Percentiles rank a stretch among this genome's conserved stretches.
Evolutionary conservation across 53 echinoderm and acorn worm species (phyloP).

Genomic region (Zoroaster sp.): DNA sequence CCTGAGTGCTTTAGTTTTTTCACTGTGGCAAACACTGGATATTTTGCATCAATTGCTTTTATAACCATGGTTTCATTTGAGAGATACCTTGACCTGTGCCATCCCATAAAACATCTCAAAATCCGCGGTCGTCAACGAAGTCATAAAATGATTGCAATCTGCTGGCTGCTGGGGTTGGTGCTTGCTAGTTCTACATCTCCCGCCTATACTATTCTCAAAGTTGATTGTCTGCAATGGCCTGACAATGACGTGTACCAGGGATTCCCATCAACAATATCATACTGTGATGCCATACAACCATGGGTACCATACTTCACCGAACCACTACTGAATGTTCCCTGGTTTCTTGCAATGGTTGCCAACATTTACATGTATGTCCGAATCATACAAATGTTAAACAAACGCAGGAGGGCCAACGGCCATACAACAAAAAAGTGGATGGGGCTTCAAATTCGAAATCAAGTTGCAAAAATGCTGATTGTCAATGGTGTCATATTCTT

Average conservation of each 20-base stretch:
- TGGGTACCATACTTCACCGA: not conserved
- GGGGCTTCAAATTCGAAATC: conserved; percentile 1
- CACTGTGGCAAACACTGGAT: not conserved
- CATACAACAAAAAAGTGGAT: conserved; percentile 8
- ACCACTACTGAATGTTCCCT: conserved; percentile 69
- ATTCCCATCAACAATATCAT: conserved; percentile 23
- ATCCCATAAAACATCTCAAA: conserved; percentile 61
- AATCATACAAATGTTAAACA: conserved; percentile 38
- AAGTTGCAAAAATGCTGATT: conserved; percentile 24
- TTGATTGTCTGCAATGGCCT: conserved; percentile 55
- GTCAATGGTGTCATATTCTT: conserved; percentile 14
- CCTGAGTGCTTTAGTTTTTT: not conserved
- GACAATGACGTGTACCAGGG: conserved; percentile 32
- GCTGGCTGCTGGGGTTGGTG: conserved; percentile 52
- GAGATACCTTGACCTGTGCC: conserved; percentile 75
- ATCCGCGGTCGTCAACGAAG: conserved; percentile 56
- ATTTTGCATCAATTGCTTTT: conserved; percentile 59
- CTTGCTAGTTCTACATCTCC: conserved; percentile 31
- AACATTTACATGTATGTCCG: conserved; percentile 65
- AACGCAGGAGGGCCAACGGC: conserved; percentile 5
- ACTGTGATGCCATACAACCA: conserved; percentile 32
- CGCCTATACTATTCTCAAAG: not conserved
- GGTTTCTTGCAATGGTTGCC: conserved; percentile 63
- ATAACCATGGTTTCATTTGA: conserved; percentile 69
- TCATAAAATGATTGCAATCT: conserved; percentile 10